A percentile compares a stretch with the other conserved stretches of the same genome.
These are phyloP conservation scores for Pseudococcus viburni DNA, from an alignment of 2,888 invertebrate genomes.

Conservation along the genomic window DNA sequence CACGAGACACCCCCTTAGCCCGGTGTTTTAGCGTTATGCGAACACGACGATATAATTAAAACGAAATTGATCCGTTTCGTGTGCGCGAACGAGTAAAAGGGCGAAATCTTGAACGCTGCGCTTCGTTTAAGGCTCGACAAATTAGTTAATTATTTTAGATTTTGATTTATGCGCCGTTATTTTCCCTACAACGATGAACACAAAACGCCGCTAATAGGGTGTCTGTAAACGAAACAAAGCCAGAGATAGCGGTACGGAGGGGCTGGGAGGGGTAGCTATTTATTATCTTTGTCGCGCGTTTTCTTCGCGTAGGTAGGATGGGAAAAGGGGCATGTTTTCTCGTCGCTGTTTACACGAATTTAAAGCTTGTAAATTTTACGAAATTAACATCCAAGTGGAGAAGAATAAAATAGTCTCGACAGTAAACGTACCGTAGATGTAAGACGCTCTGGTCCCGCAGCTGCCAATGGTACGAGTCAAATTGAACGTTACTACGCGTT, in stretches of 20 bases:
- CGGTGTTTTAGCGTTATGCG: not conserved
- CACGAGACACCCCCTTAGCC: not conserved
- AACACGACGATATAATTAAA: constrained; percentile 40
- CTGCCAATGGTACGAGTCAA: not conserved
- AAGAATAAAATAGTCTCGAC: constrained; percentile 16
- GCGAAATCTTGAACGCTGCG: not conserved
- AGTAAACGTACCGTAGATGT: not conserved
- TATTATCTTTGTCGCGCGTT: constrained; percentile 17
- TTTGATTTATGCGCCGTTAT: constrained; percentile 39
- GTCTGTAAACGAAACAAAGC: constrained; percentile 27
- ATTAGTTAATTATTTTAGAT: constrained; percentile 37
- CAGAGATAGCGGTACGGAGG: not conserved
- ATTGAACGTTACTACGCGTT: not conserved
- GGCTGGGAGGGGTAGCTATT: not conserved
- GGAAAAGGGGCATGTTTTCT: not conserved
- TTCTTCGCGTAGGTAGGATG: no score
- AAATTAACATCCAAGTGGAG: not conserved
- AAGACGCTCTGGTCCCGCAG: not conserved
- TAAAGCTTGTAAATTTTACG: constrained; percentile 18
- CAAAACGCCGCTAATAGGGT: not conserved
- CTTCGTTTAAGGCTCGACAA: constrained; percentile 44
- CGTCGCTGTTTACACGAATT: constrained; percentile 10
- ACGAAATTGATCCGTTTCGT: constrained; percentile 23
- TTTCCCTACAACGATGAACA: not conserved
- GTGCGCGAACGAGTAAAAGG: not conserved